phyloP scores from a whole-genome alignment of 2,113 vertebrate genomes.

The Hydrochoerus hydrochaeris region DNA sequence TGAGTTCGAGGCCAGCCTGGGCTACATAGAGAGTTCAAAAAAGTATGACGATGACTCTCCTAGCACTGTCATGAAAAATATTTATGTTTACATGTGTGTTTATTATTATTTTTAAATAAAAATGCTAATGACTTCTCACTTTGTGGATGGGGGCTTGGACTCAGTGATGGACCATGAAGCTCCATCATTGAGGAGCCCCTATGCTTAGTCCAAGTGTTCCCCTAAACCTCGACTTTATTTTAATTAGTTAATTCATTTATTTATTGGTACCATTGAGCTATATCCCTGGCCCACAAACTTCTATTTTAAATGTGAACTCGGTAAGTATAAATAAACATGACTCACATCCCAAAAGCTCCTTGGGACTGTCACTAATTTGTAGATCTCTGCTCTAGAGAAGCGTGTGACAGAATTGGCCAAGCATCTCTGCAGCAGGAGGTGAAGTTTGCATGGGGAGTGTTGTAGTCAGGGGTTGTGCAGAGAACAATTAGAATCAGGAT shows the following conservation, averaged over 20 bases:
- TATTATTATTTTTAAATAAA: conserved; percentile 10
- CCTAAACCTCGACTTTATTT: too few relatives aligned
- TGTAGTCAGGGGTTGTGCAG: too few relatives aligned
- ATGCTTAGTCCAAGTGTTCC: neutral
- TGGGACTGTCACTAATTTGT: neutral
- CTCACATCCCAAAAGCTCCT: neutral
- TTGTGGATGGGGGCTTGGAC: neutral
- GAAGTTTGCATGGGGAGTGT: neutral
- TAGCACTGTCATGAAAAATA: neutral
- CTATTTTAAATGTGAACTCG: neutral
- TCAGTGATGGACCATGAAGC: neutral
- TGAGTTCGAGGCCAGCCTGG: neutral
- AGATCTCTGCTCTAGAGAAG: neutral
- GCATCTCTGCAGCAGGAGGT: neutral
- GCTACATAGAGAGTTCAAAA: neutral
- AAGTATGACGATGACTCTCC: neutral
- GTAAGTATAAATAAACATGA: neutral
- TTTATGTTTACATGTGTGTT: neutral
- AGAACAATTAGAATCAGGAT: too few relatives aligned
- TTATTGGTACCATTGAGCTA: too few relatives aligned
- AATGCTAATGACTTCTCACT: neutral
- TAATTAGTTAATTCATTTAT: too few relatives aligned
- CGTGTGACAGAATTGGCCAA: neutral
- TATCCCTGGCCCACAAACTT: neutral
- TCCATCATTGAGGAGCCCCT: neutral